Base-by-base conservation (phyloP, 2,888 invertebrate genomes). In the Melanargia galathea region DNA sequence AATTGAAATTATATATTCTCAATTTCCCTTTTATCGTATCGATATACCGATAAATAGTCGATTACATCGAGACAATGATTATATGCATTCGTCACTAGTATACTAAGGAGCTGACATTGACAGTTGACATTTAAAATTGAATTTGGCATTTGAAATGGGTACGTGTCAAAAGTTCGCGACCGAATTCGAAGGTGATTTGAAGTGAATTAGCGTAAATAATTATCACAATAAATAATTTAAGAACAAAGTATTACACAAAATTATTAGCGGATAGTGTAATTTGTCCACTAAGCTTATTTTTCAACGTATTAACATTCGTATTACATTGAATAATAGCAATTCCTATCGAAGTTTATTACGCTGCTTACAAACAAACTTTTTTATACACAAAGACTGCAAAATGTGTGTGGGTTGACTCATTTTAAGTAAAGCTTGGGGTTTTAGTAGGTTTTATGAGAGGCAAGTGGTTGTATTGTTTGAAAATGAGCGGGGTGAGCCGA, bases 401-500 rank as follows among this genome's bases (percentile, higher is more conserved):
- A 81, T 82, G 81, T 65, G 71, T 76, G 73, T 75, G 70, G 67
- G 64, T 26, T 57, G 62, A 49, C 30, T 65, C 35, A 60, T 67
- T 51, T 64, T 60, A 67, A 62, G 16, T 18, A 43, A 43, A 18
- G n/a, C n/a, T 38, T 13, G 35, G n/a, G 8, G 40, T 16, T n/a
- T 18, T 43, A 43, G 43, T 18, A 18, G 43, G 7, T 43, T 76
- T 78, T 56, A 74, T 75, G 69, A 75, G 74, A 66, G 76, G 73
- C 68, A 75, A 75, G 68, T 70, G 71, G 62, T 67, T 71, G 66
- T 71, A 75, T 69, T 71, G 70, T 60, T 63, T 73, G 2, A 92
- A 84, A 77, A 94, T 94, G 94, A 92, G 89, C 70, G 91, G 91
- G 18, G 86, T 87, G 26, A 88, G 86, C 61, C 87, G 86, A 69